These are phyloP conservation scores for Patella pellucida DNA, from an alignment of 2,888 invertebrate genomes.

Conservation along the genomic window DNA sequence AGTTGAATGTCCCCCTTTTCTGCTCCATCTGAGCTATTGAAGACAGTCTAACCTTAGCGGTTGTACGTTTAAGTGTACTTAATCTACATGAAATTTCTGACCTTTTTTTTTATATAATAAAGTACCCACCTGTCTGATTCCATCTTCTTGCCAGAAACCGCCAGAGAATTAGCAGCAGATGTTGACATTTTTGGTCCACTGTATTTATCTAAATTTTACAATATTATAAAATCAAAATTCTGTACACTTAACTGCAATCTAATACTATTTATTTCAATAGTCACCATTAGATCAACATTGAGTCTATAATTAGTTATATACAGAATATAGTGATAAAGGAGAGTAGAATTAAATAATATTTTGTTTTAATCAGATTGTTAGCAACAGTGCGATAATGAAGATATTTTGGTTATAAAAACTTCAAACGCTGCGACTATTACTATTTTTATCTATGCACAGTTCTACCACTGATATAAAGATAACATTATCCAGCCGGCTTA, in stretches of 20 bases:
- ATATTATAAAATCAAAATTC: no score
- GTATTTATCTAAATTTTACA: slow-evolving; percentile 76
- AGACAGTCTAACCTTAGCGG: no score
- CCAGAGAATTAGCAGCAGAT: slow-evolving; percentile 81
- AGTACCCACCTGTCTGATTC: slow-evolving; percentile 77
- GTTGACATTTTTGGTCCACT: slow-evolving; percentile 78
- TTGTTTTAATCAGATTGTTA: neutral
- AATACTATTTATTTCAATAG: no score
- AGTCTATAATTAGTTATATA: no score
- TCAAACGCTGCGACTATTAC: neutral
- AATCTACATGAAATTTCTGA: no score
- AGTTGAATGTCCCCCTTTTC: no score
- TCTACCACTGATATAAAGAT: neutral
- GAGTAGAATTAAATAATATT: no score
- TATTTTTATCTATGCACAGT: slow-evolving; percentile 1
- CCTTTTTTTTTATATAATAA: neutral
- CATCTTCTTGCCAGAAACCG: slow-evolving; percentile 78
- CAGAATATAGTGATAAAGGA: no score
- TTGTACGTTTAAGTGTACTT: no score
- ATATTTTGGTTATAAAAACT: neutral
- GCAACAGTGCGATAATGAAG: neutral
- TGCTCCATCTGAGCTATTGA: no score
- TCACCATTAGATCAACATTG: no score
- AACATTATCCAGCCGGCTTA: neutral
- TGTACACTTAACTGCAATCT: no score